Evolutionary conservation across 1,140 invertebrate species (phyloP).

Genomic region (Brachionus manjavacas): DNA sequence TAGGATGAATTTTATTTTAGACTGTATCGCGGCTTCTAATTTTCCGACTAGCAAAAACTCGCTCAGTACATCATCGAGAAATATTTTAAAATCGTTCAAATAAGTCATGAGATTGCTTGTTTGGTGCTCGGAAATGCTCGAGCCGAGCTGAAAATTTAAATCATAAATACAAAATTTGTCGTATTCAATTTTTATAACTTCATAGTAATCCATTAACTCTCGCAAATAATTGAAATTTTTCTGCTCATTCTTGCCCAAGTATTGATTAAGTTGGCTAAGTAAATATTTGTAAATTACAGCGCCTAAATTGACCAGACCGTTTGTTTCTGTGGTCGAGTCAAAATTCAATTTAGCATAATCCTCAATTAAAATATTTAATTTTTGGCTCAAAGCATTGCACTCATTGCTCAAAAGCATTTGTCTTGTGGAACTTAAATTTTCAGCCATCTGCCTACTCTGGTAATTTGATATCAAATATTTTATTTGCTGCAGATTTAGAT

Average conservation of each 20-base stretch:
- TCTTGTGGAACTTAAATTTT: background rate
- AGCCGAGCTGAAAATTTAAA: background rate
- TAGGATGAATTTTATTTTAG: background rate
- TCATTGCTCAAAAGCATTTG: background rate
- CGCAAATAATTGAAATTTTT: background rate
- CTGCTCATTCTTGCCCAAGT: background rate
- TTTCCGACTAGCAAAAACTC: background rate
- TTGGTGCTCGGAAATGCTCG: background rate
- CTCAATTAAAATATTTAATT: background rate
- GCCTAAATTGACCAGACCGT: background rate
- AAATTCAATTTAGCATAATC: constrained; percentile 14
- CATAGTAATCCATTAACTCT: background rate
- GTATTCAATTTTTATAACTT: background rate
- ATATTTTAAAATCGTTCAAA: constrained; percentile 15
- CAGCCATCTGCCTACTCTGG: background rate
- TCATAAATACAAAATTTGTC: background rate
- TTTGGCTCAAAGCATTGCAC: background rate
- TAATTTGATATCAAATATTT: background rate
- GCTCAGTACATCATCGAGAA: background rate
- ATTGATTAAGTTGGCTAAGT: background rate
- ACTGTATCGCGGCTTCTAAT: background rate
- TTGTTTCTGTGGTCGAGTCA: background rate
- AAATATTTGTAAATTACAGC: background rate
- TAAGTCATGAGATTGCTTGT: background rate
- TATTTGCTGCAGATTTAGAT: background rate